Base-by-base conservation (phyloP, 2,888 invertebrate species). In the Microplitis deprimator region DNA sequence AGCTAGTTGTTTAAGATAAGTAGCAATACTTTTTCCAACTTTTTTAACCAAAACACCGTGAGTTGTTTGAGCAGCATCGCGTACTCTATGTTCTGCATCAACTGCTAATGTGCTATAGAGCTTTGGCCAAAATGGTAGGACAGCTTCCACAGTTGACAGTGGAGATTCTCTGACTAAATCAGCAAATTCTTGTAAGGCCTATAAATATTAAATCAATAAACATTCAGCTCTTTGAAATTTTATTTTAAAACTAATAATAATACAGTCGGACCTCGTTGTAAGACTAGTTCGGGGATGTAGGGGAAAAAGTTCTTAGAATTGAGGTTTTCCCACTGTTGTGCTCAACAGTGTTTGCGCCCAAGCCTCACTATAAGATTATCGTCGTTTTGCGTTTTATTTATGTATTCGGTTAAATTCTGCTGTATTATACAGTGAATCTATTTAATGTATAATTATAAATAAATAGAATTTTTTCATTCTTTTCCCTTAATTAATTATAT, bases 111-210 rank as follows among this genome's bases (percentile, higher is more conserved):
- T 92, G 80, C 92, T 93, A 89, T 97, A 98, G 77, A 94, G 91
- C 82, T 96, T 92, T 0, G 96, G 94, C 98, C 98, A 98, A 85
- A 94, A 93, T 0, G 95, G 94, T 71, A 98, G 90, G 1, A 95
- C 92, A 1, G 93, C 91, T 86, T 94, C 95, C 0, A 96, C 91
- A 60, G 92, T 91, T n/a, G 94, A 93, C 6, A 92, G 86, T 79
- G 94, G 93, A 10, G 94, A 92, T 50, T 92, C 92, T 81, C 92
- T 91, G 67, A 96, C 93, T 10, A 96, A 88, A 16, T 93, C 93
- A 40, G 92, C 91, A 85, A 98, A 93, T 90, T 98, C 97, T 90
- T 95, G 94, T 17, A 96, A 89, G 1, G 96, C 96, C 96, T 96
- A 86, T 29, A 29, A 29, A 29, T 29, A 29, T 29, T 29, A 0